A percentile compares a stretch with the other conserved stretches of the same genome.
phyloP scores from a whole-genome alignment of 2,113 vertebrate genomes.

The Dasyprocta punctata region DNA sequence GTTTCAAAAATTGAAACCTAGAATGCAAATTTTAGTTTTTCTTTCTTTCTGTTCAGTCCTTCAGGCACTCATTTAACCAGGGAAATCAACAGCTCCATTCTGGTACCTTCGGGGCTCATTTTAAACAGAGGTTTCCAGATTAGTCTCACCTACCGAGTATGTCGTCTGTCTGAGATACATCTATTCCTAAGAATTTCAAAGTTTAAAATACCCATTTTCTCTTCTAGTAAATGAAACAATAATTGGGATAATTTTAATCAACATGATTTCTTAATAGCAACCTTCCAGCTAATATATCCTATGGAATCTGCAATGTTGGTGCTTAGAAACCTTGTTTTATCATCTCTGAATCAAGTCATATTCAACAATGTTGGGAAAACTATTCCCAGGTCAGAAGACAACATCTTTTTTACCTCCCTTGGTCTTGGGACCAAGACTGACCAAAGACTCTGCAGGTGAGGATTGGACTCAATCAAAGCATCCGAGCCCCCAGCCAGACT shows the following conservation, averaged over 20 bases:
- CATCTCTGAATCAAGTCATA: not conserved
- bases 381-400: not conserved
- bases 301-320: not conserved
- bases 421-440: not conserved
- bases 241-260: not conserved
- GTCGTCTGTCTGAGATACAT: not conserved
- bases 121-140: not conserved
- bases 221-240: not conserved
- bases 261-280: not conserved
- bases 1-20: slow-evolving; percentile 9
- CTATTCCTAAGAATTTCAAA: not conserved
- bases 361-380: not conserved
- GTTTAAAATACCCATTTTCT: not conserved
- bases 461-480: not conserved
- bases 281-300: not conserved
- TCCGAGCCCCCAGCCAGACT: not conserved
- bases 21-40: not conserved
- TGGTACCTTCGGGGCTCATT: not conserved
- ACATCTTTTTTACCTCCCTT: not conserved
- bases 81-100: not conserved
- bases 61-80: not conserved
- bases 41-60: not conserved
- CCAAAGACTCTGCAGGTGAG: not conserved
- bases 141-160: not conserved
- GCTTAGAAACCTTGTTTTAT: not conserved